These are phyloP conservation scores for Spodoptera litura DNA, from an alignment of 1,140 invertebrate species.

Conservation along the genomic window DNA sequence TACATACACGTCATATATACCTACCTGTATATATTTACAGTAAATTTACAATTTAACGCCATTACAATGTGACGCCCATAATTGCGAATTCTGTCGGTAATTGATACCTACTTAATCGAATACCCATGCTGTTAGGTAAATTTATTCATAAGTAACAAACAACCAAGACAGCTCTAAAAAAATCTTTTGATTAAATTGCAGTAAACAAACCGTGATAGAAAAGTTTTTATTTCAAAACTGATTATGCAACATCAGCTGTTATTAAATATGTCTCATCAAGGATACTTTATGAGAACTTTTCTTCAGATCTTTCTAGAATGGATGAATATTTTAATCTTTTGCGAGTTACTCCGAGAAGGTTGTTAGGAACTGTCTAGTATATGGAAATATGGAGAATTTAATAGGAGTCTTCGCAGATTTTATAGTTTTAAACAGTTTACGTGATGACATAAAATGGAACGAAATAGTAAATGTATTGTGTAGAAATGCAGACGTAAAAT, in stretches of 20 bases:
- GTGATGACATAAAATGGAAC: no score
- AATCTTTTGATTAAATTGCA: constrained; percentile 41
- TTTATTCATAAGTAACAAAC: constrained; percentile 50
- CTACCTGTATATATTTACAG: constrained; percentile 11
- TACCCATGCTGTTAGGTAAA: constrained; percentile 45
- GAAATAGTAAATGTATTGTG: no score
- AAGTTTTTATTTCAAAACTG: constrained; percentile 31
- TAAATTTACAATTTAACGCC: constrained; percentile 24
- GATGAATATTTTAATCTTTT: constrained; percentile 8
- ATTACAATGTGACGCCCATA: constrained; percentile 30
- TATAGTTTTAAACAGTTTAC: no score
- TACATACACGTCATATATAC: not conserved
- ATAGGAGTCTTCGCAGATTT: no score
- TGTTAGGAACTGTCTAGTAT: not conserved
- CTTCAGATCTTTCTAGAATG: constrained; percentile 12
- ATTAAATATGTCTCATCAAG: constrained; percentile 42
- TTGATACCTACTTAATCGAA: constrained; percentile 52
- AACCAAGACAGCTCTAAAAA: constrained; percentile 27
- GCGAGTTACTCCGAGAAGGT: not conserved
- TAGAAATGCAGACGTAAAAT: no score
- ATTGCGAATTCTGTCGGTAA: constrained; percentile 49
- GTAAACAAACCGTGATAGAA: constrained; percentile 19
- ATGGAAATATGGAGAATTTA: not conserved
- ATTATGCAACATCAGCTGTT: constrained; percentile 33
- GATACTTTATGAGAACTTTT: constrained; percentile 7